Conservation (phyloP, 2,888 invertebrate species). For the Agrotis segetum region DNA sequence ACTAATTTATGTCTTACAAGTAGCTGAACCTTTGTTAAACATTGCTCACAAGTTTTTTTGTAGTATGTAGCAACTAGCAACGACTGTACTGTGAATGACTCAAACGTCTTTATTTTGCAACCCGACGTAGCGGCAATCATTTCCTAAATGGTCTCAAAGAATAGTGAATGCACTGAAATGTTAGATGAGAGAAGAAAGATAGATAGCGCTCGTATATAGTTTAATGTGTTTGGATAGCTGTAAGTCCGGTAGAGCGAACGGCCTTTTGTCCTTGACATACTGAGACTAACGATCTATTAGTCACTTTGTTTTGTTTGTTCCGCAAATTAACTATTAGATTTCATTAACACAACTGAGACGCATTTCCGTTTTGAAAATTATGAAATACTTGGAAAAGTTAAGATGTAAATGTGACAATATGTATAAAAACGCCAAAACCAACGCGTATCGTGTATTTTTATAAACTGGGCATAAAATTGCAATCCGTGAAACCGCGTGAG, state of each 20-base stretch:
- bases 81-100: slow-evolving; percentile 9
- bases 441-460: slow-evolving; percentile 1
- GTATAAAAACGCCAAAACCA: not conserved
- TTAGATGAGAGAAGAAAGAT: not conserved
- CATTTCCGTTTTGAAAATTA: slow-evolving; percentile 24
- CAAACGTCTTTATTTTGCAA: slow-evolving; percentile 39
- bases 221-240: too few species aligned
- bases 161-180: slow-evolving; percentile 7
- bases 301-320: slow-evolving; percentile 32
- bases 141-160: slow-evolving; percentile 15
- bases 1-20: slow-evolving; percentile 60
- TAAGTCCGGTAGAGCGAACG: slow-evolving; percentile 11
- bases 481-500: slow-evolving; percentile 21
- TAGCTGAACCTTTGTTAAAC: slow-evolving; percentile 31
- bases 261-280: slow-evolving; percentile 46
- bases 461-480: slow-evolving; percentile 9
- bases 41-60: slow-evolving; percentile 39
- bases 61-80: slow-evolving; percentile 4
- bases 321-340: slow-evolving; percentile 31
- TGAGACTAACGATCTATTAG: slow-evolving; percentile 25
- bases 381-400: slow-evolving; percentile 3
- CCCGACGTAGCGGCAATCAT: slow-evolving; percentile 12
- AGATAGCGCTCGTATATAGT: too few species aligned
- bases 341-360: slow-evolving; percentile 14
- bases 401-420: not conserved